These are phyloP conservation scores for Drosophila trapezifrons DNA, from an alignment of 1,140 invertebrate species.

Conservation along the genomic window DNA sequence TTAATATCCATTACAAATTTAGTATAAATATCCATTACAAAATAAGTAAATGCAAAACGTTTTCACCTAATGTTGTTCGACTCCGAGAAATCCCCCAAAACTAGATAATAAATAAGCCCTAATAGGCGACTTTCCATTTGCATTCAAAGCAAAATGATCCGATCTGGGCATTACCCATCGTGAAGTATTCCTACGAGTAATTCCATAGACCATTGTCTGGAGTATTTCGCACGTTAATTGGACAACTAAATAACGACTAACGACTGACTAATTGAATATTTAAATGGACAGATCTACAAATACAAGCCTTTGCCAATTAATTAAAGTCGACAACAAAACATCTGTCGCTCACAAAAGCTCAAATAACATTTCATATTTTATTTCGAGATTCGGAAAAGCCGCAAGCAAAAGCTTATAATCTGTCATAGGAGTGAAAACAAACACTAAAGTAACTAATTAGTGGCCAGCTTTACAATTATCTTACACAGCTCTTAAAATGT, in stretches of 20 bases:
- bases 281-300: slow-evolving; percentile 1
- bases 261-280: slow-evolving; percentile 12
- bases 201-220: neutral
- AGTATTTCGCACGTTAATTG: slow-evolving; percentile 4
- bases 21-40: slow-evolving; percentile 20
- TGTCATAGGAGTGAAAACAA: neutral
- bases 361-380: neutral
- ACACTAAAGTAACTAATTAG: neutral
- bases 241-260: slow-evolving; percentile 16
- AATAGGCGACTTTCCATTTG: neutral
- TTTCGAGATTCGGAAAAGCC: neutral
- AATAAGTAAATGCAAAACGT: slow-evolving; percentile 1
- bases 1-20: slow-evolving; percentile 17
- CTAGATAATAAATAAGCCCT: too few relatives aligned
- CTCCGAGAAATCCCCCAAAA: neutral
- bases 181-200: too few relatives aligned
- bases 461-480: too few relatives aligned
- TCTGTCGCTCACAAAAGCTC: neutral
- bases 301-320: neutral
- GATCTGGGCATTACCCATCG: neutral
- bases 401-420: neutral
- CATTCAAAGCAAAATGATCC: neutral
- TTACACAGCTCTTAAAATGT: too few relatives aligned
- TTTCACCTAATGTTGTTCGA: neutral
- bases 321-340: neutral